Evolutionary conservation across 2,113 vertebrate species (phyloP), one percentile per base, ranked within the genome.

Genomic region (Oceanodroma tethys): DNA sequence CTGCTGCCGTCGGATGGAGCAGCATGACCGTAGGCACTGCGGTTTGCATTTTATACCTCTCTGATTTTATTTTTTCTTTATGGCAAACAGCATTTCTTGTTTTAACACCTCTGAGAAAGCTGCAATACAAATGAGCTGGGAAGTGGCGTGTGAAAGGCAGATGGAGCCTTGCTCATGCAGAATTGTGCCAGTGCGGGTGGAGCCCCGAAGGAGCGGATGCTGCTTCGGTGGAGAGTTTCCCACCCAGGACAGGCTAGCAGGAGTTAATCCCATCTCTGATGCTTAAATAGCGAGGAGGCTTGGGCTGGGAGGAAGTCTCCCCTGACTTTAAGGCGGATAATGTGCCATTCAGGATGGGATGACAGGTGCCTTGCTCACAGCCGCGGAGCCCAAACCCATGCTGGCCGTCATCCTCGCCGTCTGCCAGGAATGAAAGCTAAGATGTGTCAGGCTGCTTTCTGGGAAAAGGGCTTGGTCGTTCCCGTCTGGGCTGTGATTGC

Each of bases 401-500:
- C 38, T 26, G 26, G 48, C 72, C 7, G 3, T 86, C 72, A 55
- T 67, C 43, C 10, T 58, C 5, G 5, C 19, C 0, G 11, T 32
- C 87, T 92, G 85, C 93, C 88, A 87, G 91, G 52, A 91, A 68
- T 79, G 76, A 89, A 81, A 67, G 40, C 81, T 48, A 60, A 92
- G 81, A 81, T 23, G 79, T 66, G 66, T 93, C 81, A 75, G 65
- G 65, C 81, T 79, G 42, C 74, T 94, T 96, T 95, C 97, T 66
- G 89, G 81, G 94, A 94, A 97, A 13, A 90, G 81, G 84, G 70
- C 71, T 95, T 70, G 67, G 78, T 80, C 1, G 0, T 88, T 95
- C 81, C 87, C 0, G 20, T 42, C 71, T 89, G 81, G 3, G 3
- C 65, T 6, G 34, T 26, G 65, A 79, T 32, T 75, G 78, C 76